These are phyloP conservation scores for Danio tinwini DNA, from an alignment of 2,797 vertebrate species.

Conservation along the genomic window DNA sequence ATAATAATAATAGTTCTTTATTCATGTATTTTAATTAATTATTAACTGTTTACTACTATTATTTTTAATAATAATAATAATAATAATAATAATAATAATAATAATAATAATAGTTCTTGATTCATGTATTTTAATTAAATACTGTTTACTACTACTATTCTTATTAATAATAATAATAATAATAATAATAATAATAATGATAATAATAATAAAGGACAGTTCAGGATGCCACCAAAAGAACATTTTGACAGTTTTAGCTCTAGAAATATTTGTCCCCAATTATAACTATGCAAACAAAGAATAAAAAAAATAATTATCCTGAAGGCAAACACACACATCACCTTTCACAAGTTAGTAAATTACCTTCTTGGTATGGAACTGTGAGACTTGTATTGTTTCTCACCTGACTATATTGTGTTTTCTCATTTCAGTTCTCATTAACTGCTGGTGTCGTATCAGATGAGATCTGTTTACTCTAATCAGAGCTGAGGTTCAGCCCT, in stretches of 20 bases:
- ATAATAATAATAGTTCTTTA: too few relatives aligned
- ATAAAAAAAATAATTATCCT: neutral
- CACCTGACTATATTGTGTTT: neutral
- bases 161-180: neutral
- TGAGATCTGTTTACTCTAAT: conserved; percentile 41
- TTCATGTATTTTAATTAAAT: too few relatives aligned
- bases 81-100: too few relatives aligned
- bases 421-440: conserved; percentile 43
- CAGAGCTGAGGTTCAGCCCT: conserved; percentile 32
- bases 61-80: neutral
- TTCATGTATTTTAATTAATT: neutral
- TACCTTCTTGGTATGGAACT: conserved; percentile 1
- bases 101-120: too few relatives aligned
- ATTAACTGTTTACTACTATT: too few relatives aligned
- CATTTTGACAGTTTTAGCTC: neutral
- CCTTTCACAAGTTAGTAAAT: conserved; percentile 16
- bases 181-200: too few relatives aligned
- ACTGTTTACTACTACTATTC: too few relatives aligned
- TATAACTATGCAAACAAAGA: neutral
- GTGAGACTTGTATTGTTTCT: conserved; percentile 6
- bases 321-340: conserved; percentile 3
- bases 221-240: neutral
- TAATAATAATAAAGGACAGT: neutral
- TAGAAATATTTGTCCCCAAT: neutral
- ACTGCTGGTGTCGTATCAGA: conserved; percentile 24